These are phyloP conservation scores for Drosophila azteca DNA, from an alignment of 1,140 invertebrate genomes.

Conservation along the genomic window DNA sequence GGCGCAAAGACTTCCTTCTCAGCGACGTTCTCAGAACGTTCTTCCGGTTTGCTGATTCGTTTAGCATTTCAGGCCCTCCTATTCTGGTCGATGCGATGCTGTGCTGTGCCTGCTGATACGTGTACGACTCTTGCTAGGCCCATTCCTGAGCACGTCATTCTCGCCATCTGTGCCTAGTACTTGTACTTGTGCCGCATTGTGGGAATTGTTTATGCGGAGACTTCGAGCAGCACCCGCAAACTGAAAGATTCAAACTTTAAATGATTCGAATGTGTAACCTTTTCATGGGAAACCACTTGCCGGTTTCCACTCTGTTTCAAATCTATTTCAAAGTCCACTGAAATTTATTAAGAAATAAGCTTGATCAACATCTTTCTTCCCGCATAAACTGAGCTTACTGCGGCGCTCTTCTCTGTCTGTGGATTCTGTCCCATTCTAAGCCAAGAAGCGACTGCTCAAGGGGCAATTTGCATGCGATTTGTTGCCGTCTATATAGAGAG, in stretches of 20 bases:
- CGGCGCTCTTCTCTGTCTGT: background rate
- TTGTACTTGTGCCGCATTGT: slow-evolving; percentile 3
- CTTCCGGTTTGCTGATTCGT: slow-evolving; percentile 77
- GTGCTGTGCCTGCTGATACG: slow-evolving; percentile 25
- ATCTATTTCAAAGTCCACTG: no score
- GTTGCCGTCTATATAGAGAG: slow-evolving; percentile 59
- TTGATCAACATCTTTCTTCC: background rate
- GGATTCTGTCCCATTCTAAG: slow-evolving; percentile 24
- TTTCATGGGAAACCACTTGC: no score
- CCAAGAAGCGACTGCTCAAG: slow-evolving; percentile 58
- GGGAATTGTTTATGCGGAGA: slow-evolving; percentile 41
- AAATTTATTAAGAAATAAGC: no score
- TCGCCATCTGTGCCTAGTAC: slow-evolving; percentile 1
- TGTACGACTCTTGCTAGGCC: slow-evolving; percentile 21
- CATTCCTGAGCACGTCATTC: slow-evolving; percentile 11
- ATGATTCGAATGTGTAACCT: no score
- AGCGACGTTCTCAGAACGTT: slow-evolving; percentile 57
- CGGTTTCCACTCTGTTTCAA: no score
- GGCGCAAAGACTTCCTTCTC: slow-evolving; percentile 34
- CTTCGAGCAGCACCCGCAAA: slow-evolving; percentile 18
- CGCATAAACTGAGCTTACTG: slow-evolving; percentile 15
- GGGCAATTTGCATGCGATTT: slow-evolving; percentile 81
- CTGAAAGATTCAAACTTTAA: no score
- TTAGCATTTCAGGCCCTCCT: slow-evolving; percentile 60
- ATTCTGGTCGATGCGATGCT: slow-evolving; percentile 1